Conservation (phyloP, 2,888 invertebrate genomes). For the Suillia variegata region DNA sequence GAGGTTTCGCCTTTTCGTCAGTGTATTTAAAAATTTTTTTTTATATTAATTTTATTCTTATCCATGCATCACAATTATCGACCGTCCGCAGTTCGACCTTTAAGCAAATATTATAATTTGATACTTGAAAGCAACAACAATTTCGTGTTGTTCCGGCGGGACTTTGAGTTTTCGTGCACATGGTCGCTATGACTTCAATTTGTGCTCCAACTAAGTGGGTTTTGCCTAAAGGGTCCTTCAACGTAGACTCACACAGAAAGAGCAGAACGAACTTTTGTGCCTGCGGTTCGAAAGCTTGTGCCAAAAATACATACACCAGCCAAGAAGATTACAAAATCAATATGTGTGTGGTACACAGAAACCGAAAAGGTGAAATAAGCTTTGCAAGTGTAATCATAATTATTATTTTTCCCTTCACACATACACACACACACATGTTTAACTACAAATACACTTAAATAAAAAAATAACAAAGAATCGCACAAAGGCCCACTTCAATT, state of each 20-base stretch:
- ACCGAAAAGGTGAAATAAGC: neutral
- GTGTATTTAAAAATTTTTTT: too few species aligned
- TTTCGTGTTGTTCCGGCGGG: too few species aligned
- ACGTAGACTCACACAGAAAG: conserved; percentile 2
- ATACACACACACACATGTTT: conserved; percentile 36
- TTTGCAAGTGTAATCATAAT: conserved; percentile 40
- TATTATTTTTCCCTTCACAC: conserved; percentile 24
- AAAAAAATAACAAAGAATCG: conserved; percentile 13
- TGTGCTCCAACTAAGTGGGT: neutral
- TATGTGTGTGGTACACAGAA: too few species aligned
- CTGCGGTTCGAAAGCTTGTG: neutral
- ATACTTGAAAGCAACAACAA: neutral
- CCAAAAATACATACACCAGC: neutral
- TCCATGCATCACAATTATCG: neutral
- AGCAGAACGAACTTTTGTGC: neutral
- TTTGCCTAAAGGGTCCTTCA: conserved; percentile 1
- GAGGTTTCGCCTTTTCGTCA: too few species aligned
- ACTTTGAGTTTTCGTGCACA: neutral
- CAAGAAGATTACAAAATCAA: neutral
- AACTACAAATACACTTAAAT: conserved; percentile 40
- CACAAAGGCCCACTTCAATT: conserved; percentile 28
- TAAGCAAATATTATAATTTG: neutral
- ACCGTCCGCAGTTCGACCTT: neutral
- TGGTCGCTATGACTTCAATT: neutral
- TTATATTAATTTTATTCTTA: too few species aligned